Conservation (phyloP, 2,888 invertebrate genomes). For the Microplitis deprimator region DNA sequence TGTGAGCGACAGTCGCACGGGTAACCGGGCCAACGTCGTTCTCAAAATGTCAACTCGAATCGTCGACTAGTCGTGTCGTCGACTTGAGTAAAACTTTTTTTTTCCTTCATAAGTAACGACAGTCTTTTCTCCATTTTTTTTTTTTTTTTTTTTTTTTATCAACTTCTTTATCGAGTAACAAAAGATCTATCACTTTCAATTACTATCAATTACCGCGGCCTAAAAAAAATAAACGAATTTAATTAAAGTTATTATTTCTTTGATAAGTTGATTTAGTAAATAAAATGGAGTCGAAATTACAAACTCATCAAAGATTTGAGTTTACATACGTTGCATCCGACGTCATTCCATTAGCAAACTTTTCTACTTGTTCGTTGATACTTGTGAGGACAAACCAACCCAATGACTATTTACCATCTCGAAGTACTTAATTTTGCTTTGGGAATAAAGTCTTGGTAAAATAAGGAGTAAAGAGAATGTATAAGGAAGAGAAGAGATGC, state of each 20-base stretch:
- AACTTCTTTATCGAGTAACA: conserved; percentile 15
- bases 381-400: conserved; percentile 6
- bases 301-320: not conserved
- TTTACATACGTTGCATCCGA: conserved; percentile 4
- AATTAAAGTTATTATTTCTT: too few relatives aligned
- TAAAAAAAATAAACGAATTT: not conserved
- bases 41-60: conserved; percentile 60
- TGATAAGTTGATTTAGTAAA: not conserved
- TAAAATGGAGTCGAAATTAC: not conserved
- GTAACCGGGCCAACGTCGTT: conserved; percentile 63
- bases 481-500: not conserved
- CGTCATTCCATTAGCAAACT: conserved; percentile 13
- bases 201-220: not conserved
- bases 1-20: conserved; percentile 68
- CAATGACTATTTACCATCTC: conserved; percentile 23
- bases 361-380: not conserved
- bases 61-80: conserved; percentile 50
- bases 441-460: conserved; percentile 62
- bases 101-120: conserved; percentile 16
- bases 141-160: conserved; percentile 33
- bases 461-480: conserved; percentile 30
- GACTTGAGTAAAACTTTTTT: conserved; percentile 19
- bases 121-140: conserved; percentile 9
- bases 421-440: conserved; percentile 68
- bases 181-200: conserved; percentile 7